Base-by-base conservation (phyloP, 2,797 vertebrate species). In the Muscicapa striata region DNA sequence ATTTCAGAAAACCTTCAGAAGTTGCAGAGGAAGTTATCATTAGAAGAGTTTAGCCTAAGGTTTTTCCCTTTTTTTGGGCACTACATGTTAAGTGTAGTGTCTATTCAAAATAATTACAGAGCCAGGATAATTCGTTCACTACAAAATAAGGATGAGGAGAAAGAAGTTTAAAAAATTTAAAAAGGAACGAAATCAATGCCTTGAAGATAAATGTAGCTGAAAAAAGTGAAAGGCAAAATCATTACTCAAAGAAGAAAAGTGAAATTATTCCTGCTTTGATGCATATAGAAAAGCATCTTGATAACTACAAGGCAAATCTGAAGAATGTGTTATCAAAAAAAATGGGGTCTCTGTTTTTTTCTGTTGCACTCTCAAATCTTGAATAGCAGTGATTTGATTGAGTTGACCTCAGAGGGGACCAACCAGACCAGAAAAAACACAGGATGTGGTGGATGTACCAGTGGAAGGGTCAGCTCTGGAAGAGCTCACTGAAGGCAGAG, bases 161-260 rank as follows among this genome's bases (percentile, higher is more conserved):
- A 93, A 62, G 68, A 90, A 75, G 32, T 70, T 76, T 13, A 86
- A 93, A 88, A 95, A 76, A 46, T 49, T 75, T 92, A 3, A 58
- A 94, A 79, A 87, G 70, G 86, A 90, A 82, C 22, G 12, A 84
- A 94, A 94, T 87, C 86, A 85, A 68, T 89, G 86, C 68, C 80
- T 82, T 34, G 45, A 84, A 95, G 84, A 95, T 64, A 96, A 90
- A 92, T 67, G 90, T 57, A 83, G 80, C 61, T 36, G 34, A 51
- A 79, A 90, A 84, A 92, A 87, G 59, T 64, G 17, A 84, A 59
- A 87, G 84, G 76, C 61, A 70, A 95, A 95, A 95, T 89, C 86
- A 92, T 95, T 87, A 82, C 74, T 96, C 81, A 90, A 45, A 84
- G 61, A 93, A 94, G 77, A 89, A 85, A 88, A 90, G 68, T 59